Evolutionary conservation across 2,888 invertebrate genomes (phyloP).

Genomic region (Iphiclides podalirius): DNA sequence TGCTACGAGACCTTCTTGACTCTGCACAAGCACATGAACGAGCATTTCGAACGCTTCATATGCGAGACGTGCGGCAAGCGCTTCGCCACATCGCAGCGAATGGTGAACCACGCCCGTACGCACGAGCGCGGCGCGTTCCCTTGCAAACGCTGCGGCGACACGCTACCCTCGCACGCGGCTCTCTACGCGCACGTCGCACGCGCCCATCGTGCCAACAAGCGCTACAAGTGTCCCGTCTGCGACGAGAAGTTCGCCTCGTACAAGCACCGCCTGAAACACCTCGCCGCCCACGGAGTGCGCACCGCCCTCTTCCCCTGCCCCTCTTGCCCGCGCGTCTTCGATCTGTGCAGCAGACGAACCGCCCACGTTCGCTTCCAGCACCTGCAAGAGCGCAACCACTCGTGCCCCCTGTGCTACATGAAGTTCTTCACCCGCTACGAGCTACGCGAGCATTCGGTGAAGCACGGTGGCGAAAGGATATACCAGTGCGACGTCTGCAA

Average conservation of each 20-base stretch:
- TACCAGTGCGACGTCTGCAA: constrained; percentile 77
- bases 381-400: constrained; percentile 67
- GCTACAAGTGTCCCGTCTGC: constrained; percentile 72
- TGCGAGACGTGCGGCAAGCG: constrained; percentile 72
- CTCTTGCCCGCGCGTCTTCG: constrained; percentile 64
- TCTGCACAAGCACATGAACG: constrained; percentile 71
- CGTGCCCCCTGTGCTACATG: constrained; percentile 73
- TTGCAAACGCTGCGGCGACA: constrained; percentile 61
- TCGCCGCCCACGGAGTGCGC: constrained; percentile 62
- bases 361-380: constrained; percentile 68
- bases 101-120: constrained; percentile 64
- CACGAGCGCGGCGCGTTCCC: constrained; percentile 63
- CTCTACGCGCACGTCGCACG: constrained; percentile 62
- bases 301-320: constrained; percentile 65
- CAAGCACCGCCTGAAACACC: constrained; percentile 63
- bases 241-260: constrained; percentile 69
- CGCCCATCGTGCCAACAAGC: constrained; percentile 59
- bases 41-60: constrained; percentile 68
- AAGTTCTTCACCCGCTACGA: constrained; percentile 79
- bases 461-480: constrained; percentile 76
- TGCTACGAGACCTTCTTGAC: constrained; percentile 68
- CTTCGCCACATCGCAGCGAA: constrained; percentile 63
- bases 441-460: constrained; percentile 75
- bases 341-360: constrained; percentile 63
- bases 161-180: constrained; percentile 53